Percentiles rank a stretch among this genome's conserved stretches.
These are phyloP conservation scores for Caprella mutica DNA, from an alignment of 2,888 invertebrate species.

Conservation along the genomic window DNA sequence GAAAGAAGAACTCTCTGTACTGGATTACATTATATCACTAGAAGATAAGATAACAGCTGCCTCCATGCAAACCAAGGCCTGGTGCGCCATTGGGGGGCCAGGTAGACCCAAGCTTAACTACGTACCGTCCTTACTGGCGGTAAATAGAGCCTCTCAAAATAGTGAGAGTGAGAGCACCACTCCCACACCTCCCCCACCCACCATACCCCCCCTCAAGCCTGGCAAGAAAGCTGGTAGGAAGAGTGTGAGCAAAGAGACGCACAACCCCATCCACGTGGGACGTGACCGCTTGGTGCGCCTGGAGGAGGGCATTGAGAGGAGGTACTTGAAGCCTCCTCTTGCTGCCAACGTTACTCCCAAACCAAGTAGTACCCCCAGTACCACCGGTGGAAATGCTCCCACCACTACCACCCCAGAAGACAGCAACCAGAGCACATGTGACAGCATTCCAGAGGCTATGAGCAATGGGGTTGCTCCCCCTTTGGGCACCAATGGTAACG, in stretches of 20 bases:
- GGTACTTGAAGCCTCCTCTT: slow-evolving; percentile 86
- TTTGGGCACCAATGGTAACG: neutral
- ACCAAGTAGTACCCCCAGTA: slow-evolving; percentile 35
- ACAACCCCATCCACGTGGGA: slow-evolving; percentile 51
- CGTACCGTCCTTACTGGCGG: no score
- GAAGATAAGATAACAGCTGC: slow-evolving; percentile 80
- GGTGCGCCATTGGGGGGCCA: neutral
- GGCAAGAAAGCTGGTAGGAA: no score
- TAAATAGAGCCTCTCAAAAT: no score
- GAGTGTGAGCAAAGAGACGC: no score
- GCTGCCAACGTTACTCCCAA: slow-evolving; percentile 42
- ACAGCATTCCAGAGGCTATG: neutral
- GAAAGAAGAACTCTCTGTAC: slow-evolving; percentile 64
- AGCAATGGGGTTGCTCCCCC: neutral
- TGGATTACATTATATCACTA: slow-evolving; percentile 71
- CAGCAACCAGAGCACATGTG: neutral
- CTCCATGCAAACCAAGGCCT: slow-evolving; percentile 70
- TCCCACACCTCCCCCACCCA: no score
- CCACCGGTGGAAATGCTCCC: slow-evolving; percentile 36
- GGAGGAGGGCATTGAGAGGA: slow-evolving; percentile 80
- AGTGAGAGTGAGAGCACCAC: no score
- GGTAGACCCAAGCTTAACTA: no score
- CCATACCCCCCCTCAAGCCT: no score
- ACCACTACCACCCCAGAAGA: slow-evolving; percentile 33
- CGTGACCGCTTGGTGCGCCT: slow-evolving; percentile 64